Evolutionary conservation across 2,113 vertebrate genomes (phyloP).

Genomic region (Thalassoma bifasciatum): DNA sequence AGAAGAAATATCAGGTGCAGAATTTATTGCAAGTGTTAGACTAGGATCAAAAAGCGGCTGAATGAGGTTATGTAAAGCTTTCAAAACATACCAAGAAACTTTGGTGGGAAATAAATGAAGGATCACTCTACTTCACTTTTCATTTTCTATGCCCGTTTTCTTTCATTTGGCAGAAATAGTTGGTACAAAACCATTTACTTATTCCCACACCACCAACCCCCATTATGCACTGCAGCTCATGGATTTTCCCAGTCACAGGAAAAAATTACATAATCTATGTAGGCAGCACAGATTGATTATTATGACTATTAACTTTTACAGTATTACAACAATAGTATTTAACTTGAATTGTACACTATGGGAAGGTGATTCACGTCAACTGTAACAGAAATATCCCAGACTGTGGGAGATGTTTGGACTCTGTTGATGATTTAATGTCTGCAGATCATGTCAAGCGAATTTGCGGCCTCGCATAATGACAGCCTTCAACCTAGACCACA

Average conservation of each 20-base stretch:
- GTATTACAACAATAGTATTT: constrained; percentile 2
- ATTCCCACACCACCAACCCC: constrained; percentile 28
- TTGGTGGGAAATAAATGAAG: constrained; percentile 22
- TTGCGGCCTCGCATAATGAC: constrained; percentile 65
- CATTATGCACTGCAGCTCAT: neutral
- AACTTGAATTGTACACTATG: constrained; percentile 14
- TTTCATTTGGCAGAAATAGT: constrained; percentile 20
- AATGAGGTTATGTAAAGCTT: constrained; percentile 1
- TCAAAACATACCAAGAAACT: neutral
- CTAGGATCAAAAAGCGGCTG: neutral
- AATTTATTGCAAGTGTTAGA: neutral
- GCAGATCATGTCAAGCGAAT: constrained; percentile 74
- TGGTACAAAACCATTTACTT: constrained; percentile 23
- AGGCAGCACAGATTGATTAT: neutral
- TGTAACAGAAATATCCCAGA: constrained; percentile 73
- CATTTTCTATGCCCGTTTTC: neutral
- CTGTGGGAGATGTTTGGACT: constrained; percentile 73
- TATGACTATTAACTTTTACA: neutral
- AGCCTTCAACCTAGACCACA: constrained; percentile 57
- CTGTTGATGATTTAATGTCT: constrained; percentile 70
- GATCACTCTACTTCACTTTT: constrained; percentile 21
- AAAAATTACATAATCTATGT: constrained; percentile 12
- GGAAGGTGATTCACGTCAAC: constrained; percentile 26
- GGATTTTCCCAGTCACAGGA: neutral
- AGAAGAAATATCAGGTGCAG: neutral